Conservation (phyloP, 2,888 invertebrate species). For the Xanthia icteritia region DNA sequence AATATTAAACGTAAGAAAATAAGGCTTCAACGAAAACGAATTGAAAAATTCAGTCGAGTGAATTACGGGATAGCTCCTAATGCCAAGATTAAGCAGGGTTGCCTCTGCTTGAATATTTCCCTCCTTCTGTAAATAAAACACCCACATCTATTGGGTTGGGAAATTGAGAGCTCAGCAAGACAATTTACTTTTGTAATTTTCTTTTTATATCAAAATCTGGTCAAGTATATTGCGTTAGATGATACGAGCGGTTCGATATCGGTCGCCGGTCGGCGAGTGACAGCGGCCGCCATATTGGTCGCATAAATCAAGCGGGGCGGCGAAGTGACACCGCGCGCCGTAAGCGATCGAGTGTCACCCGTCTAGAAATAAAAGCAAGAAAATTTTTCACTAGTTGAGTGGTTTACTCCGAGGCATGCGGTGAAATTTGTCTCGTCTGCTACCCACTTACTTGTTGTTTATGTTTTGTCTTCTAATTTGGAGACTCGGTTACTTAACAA, state of each 20-base stretch:
- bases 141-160: constrained; percentile 62
- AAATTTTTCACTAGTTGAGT: constrained; percentile 87
- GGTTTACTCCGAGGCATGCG: constrained; percentile 86
- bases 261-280: constrained; percentile 83
- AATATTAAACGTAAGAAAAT: constrained; percentile 59
- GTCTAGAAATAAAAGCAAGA: constrained; percentile 88
- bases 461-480: constrained; percentile 69
- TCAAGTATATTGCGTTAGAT: constrained; percentile 76
- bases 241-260: constrained; percentile 86
- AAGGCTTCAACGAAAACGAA: constrained; percentile 60
- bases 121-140: constrained; percentile 66
- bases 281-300: constrained; percentile 88
- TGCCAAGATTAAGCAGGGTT: constrained; percentile 67
- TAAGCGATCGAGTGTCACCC: constrained; percentile 89
- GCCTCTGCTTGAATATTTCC: constrained; percentile 66
- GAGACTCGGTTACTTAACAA: constrained; percentile 64
- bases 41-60: constrained; percentile 68
- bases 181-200: constrained; percentile 68
- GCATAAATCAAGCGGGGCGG: constrained; percentile 89
- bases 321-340: constrained; percentile 86
- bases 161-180: constrained; percentile 67
- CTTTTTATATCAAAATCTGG: constrained; percentile 69
- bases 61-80: constrained; percentile 67
- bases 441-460: constrained; percentile 67
- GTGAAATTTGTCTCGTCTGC: constrained; percentile 84